phyloP scores from a whole-genome alignment of 2,888 invertebrate genomes.

The Dicycla oo region DNA sequence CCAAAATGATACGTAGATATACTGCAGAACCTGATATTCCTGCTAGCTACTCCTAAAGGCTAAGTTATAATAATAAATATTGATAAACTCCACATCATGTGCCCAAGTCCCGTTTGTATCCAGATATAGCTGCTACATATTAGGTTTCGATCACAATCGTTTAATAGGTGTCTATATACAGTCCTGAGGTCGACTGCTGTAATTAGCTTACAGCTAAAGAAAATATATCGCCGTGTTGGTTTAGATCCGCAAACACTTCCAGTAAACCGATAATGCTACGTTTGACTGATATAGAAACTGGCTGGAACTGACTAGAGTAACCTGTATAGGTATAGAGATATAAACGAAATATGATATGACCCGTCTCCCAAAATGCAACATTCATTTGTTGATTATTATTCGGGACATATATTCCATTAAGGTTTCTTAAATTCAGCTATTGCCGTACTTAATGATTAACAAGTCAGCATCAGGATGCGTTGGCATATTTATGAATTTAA shows the following conservation, averaged over 20 bases:
- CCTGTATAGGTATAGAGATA: no score
- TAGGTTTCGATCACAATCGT: constrained; percentile 50
- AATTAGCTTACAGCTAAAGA: constrained; percentile 78
- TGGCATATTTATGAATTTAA: no score
- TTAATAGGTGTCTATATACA: constrained; percentile 65
- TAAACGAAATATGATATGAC: no score
- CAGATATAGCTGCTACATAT: constrained; percentile 38
- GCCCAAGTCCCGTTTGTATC: constrained; percentile 20
- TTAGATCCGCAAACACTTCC: constrained; percentile 83
- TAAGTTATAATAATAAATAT: constrained; percentile 29
- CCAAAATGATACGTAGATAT: background rate
- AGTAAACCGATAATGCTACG: constrained; percentile 77
- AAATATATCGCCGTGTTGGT: constrained; percentile 79
- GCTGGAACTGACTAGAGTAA: constrained; percentile 57
- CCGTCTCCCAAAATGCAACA: no score
- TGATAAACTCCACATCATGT: constrained; percentile 17
- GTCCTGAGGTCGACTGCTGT: constrained; percentile 57
- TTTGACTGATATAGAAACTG: constrained; percentile 30
- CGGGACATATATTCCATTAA: no score
- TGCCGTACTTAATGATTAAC: no score
- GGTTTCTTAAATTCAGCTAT: no score
- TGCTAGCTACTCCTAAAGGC: constrained; percentile 16
- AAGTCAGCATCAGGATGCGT: no score
- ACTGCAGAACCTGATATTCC: constrained; percentile 4
- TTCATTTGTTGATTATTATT: no score